Evolutionary conservation across 2,888 invertebrate species (phyloP).

Genomic region (Drosophila recens): DNA sequence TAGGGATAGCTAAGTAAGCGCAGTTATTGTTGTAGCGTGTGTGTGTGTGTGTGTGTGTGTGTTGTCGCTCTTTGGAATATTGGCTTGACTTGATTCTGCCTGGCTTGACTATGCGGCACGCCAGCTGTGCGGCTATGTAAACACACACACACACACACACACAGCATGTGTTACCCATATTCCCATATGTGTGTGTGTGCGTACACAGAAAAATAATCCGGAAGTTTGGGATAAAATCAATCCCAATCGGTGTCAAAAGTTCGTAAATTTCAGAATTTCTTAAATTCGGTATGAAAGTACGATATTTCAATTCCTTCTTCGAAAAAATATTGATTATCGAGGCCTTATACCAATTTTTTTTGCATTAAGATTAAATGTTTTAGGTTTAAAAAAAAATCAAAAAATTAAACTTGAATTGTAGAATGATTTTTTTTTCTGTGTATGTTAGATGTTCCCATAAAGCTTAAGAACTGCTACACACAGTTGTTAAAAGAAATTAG

Average conservation of each 20-base stretch:
- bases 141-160: conserved; percentile 34
- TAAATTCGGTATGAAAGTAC: too few relatives aligned
- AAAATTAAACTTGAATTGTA: too few relatives aligned
- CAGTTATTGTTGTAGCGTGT: conserved; percentile 24
- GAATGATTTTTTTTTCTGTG: conserved; percentile 1
- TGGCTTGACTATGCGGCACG: conserved; percentile 48
- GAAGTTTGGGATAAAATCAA: too few relatives aligned
- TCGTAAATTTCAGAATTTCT: too few relatives aligned
- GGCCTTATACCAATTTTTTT: too few relatives aligned
- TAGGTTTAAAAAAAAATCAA: too few relatives aligned
- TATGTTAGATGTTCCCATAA: conserved; percentile 52
- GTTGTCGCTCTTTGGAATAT: conserved; percentile 58
- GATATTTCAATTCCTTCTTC: too few relatives aligned
- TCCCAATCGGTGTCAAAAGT: too few relatives aligned
- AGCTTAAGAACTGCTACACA: conserved; percentile 74
- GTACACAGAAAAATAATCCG: too few relatives aligned
- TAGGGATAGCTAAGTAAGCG: conserved; percentile 25
- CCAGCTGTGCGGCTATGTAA: conserved; percentile 69
- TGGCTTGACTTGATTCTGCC: conserved; percentile 65
- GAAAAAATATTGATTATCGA: too few relatives aligned
- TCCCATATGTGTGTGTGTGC: not conserved
- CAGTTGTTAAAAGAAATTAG: conserved; percentile 80
- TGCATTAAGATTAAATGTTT: too few relatives aligned
- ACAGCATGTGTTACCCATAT: not conserved
- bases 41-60: conserved; percentile 32